Base-by-base conservation (phyloP, 1,140 invertebrate species). In the Aphaenogaster floridana region DNA sequence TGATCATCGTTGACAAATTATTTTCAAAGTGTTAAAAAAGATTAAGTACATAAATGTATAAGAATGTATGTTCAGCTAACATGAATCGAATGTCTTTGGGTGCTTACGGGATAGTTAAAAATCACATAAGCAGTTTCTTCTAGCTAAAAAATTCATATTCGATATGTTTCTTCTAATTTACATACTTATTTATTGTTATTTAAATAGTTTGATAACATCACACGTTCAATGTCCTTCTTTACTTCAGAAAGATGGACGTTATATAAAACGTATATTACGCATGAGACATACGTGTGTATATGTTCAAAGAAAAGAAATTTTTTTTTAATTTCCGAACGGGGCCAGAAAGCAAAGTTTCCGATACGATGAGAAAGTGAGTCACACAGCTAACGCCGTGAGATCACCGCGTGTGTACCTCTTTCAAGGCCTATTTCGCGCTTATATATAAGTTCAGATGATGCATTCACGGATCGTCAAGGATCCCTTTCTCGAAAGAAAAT, bases 311-410 rank as follows among this genome's bases (percentile, higher is more conserved):
- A n/a, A 50, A 71, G 7, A 69, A 13, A 21, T 69, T 52, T 54
- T 72, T 13, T 52, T 21, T 77, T 4, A 77, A 77, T 42, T 45
- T 42, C 7, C 0, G 21, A 42, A n/a, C 11, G 13, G n/a, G 6
- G 3, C n/a, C 13, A 28, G 39, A 42, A 77, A 42, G 1, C 61
- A 28, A 54, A 77, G 13, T 77, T 42, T 59, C 13, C 7, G 42
- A 59, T 5, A 36, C 11, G 21, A 78, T 9, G 21, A 80, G 34
- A 42, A 69, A 79, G 28, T 79, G 76, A 79, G 13, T 69, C 63
- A 80, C 5, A 54, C 11, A 80, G 17, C 34, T 54, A 80, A 69
- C 21, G 21, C 28, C 13, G 8, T 80, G 78, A 80, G n/a, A 69
- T 80, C 63, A 80, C n/a, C 28, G 45, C 34, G 48, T 39, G 13